Evolutionary conservation across 2,888 invertebrate genomes (phyloP), one percentile per base, ranked within the genome.

Genomic region (Xanthia icteritia): DNA sequence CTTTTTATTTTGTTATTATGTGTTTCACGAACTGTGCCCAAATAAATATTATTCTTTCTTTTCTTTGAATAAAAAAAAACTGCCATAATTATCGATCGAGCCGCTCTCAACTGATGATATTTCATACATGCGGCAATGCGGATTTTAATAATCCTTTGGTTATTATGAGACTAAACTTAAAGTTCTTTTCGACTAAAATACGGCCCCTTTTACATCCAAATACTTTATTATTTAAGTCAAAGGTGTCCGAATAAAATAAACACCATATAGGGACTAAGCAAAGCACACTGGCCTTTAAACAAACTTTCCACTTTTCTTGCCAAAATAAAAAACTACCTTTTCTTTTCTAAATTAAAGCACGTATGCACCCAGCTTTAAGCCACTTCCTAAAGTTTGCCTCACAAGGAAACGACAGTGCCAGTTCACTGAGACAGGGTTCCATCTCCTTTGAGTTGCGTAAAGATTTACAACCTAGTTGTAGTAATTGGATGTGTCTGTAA

Each of bases 371-470:
- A 56, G 75, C 70, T 66, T 81, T 77, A 87, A 69, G 60, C 61
- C 60, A 75, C 65, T 83, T 81, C 70, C 42, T 69, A 68, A 81
- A 83, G 85, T 87, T 88, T 83, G 83, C 82, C 79, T 83, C 82
- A 79, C 79, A 80, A 83, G 86, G 85, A 89, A 90, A 90, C 89
- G 86, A 86, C 89, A 85, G 83, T 76, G 82, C 81, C 79, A 80
- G 85, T 82, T 88, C 73, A 84, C 86, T 86, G 83, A 85, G 86
- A 90, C 89, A 92, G 83, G 89, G 91, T 92, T 87, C 88, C 84
- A 89, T 88, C 89, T 88, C 84, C 86, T 88, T 90, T 89, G 90
- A 87, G 78, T 73, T 81, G 83, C 77, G 70, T 85, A 80, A 83
- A 87, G 88, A 89, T 90, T 90, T 89, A 89, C 88, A 85, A 86